Conservation (phyloP, 1,140 invertebrate genomes). For the Pararge aegeria region DNA sequence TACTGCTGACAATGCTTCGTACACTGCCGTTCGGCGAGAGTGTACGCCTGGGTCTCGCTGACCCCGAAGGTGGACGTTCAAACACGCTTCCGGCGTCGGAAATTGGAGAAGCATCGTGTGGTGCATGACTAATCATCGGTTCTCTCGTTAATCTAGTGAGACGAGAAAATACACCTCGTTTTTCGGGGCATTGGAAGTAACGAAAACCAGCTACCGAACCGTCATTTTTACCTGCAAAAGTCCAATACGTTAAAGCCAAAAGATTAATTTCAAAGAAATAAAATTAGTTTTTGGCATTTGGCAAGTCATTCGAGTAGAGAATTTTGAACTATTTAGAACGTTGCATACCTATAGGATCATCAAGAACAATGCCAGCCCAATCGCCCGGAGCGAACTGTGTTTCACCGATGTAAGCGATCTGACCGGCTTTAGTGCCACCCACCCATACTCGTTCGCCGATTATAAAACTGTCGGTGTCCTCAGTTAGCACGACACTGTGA, state of each 20-base stretch:
- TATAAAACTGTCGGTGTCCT: constrained; percentile 96
- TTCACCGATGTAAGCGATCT: constrained; percentile 98
- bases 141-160: constrained; percentile 91
- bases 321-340: not conserved
- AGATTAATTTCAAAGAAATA: not conserved
- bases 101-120: constrained; percentile 70
- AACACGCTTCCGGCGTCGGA: constrained; percentile 69
- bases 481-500: constrained; percentile 90
- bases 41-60: constrained; percentile 62
- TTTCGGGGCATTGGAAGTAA: constrained; percentile 97
- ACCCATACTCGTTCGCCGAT: constrained; percentile 97
- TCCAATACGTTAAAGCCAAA: not conserved
- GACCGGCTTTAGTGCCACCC: constrained; percentile 95
- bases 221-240: constrained; percentile 93
- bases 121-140: constrained; percentile 79
- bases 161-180: constrained; percentile 95
- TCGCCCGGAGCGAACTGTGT: constrained; percentile 97
- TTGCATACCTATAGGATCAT: constrained; percentile 90
- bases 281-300: not conserved
- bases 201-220: constrained; percentile 94
- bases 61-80: constrained; percentile 63
- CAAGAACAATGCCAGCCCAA: constrained; percentile 98
- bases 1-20: constrained; percentile 75
- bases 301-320: no score
- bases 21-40: constrained; percentile 75